These are phyloP conservation scores for Heliconius nattereri DNA, from an alignment of 1,140 invertebrate genomes.

Conservation along the genomic window DNA sequence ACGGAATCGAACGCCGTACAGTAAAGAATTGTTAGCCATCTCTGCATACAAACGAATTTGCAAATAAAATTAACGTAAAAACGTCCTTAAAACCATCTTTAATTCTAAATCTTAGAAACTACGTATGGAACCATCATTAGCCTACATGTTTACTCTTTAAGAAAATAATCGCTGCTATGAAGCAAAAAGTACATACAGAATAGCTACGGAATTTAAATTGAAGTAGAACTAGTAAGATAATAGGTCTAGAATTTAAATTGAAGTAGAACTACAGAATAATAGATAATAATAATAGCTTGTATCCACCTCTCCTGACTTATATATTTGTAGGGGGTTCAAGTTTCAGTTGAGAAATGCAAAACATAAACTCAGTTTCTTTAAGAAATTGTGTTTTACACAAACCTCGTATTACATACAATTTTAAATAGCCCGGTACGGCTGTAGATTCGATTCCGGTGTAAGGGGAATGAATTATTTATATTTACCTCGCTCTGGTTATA, in stretches of 20 bases:
- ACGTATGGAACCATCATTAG: background rate
- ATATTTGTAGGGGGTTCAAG: too few relatives aligned
- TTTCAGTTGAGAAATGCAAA: background rate
- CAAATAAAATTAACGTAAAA: too few relatives aligned
- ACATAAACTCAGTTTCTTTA: too few relatives aligned
- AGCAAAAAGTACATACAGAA: background rate
- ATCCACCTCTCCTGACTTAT: too few relatives aligned
- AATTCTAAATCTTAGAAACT: background rate
- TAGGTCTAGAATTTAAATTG: background rate
- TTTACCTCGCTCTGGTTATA: background rate
- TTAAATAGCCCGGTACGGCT: too few relatives aligned
- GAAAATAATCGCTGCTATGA: background rate
- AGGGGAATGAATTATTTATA: background rate
- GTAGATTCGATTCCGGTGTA: background rate
- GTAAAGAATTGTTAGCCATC: background rate
- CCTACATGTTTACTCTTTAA: conserved; percentile 1
- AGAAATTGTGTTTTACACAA: background rate
- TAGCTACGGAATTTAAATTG: background rate
- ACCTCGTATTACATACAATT: too few relatives aligned
- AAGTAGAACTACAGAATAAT: background rate
- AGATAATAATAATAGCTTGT: too few relatives aligned
- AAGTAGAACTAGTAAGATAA: background rate
- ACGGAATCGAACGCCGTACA: background rate
- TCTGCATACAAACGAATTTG: background rate
- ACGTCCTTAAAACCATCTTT: background rate